Conservation (phyloP, 2,888 invertebrate species). For the Prosopocoilus inquinatus region DNA sequence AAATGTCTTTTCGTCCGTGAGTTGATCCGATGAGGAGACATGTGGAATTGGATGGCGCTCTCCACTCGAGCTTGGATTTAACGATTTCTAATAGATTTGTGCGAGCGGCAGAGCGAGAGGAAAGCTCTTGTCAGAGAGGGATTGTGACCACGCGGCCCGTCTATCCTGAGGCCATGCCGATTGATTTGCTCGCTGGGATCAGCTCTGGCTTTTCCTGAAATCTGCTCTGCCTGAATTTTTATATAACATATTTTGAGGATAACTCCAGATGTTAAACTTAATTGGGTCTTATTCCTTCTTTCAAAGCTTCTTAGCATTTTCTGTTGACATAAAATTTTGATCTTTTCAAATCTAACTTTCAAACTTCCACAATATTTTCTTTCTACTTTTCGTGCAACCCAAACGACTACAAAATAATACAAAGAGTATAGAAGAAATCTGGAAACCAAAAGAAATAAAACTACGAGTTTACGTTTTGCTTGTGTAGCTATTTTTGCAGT, state of each 20-base stretch:
- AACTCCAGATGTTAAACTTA: conserved; percentile 3
- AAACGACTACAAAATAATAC: too few relatives aligned
- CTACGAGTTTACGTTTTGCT: too few relatives aligned
- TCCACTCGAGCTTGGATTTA: conserved; percentile 46
- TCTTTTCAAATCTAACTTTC: too few relatives aligned
- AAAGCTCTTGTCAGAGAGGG: conserved; percentile 38
- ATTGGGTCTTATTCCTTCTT: background rate
- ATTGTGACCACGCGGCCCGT: conserved; percentile 39
- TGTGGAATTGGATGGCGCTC: conserved; percentile 48
- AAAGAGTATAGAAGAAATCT: too few relatives aligned
- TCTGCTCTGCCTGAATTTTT: conserved; percentile 24
- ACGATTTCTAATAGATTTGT: conserved; percentile 51
- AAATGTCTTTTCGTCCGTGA: conserved; percentile 39
- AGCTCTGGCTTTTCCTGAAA: conserved; percentile 23
- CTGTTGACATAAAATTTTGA: too few relatives aligned
- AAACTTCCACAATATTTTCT: too few relatives aligned
- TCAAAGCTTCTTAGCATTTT: too few relatives aligned
- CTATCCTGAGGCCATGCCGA: conserved; percentile 40
- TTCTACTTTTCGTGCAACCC: too few relatives aligned
- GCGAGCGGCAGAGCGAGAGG: conserved; percentile 38
- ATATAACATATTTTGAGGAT: conserved; percentile 28
- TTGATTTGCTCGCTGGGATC: conserved; percentile 41
- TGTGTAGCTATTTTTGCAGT: too few relatives aligned
- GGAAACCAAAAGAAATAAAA: too few relatives aligned
- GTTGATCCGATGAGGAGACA: conserved; percentile 43